These are phyloP conservation scores for Perognathus longimembris DNA, from an alignment of 2,113 vertebrate genomes.

Conservation along the genomic window DNA sequence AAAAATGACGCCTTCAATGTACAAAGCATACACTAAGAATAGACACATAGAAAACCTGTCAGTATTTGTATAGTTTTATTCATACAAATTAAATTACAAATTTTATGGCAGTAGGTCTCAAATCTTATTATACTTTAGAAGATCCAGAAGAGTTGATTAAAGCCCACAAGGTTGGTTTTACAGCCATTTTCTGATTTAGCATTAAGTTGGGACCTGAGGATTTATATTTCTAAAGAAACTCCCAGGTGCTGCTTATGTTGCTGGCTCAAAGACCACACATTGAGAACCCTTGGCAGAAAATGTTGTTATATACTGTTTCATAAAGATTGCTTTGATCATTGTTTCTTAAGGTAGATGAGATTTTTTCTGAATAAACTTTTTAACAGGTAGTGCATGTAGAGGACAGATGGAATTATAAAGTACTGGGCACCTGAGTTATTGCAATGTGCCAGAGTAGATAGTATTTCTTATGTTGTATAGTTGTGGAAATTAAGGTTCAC, in stretches of 20 bases:
- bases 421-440: not conserved
- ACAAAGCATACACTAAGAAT: not conserved
- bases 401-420: not conserved
- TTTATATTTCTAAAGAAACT: not conserved
- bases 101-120: not conserved
- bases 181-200: not conserved
- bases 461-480: not conserved
- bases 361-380: not conserved
- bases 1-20: not conserved
- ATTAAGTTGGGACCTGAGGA: fast-evolving
- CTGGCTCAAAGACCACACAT: not conserved
- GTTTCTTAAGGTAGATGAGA: not conserved
- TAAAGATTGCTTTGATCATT: not conserved
- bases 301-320: not conserved
- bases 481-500: not conserved
- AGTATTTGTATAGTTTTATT: not conserved
- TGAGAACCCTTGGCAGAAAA: not conserved
- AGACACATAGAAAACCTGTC: not conserved
- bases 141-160: not conserved
- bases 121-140: not conserved
- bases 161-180: not conserved
- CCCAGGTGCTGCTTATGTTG: not conserved
- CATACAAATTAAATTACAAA: not conserved
- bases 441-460: not conserved
- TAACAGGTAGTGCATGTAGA: not conserved